These are phyloP conservation scores for Eupithecia tripunctaria DNA, from an alignment of 2,888 invertebrate genomes.

Conservation along the genomic window DNA sequence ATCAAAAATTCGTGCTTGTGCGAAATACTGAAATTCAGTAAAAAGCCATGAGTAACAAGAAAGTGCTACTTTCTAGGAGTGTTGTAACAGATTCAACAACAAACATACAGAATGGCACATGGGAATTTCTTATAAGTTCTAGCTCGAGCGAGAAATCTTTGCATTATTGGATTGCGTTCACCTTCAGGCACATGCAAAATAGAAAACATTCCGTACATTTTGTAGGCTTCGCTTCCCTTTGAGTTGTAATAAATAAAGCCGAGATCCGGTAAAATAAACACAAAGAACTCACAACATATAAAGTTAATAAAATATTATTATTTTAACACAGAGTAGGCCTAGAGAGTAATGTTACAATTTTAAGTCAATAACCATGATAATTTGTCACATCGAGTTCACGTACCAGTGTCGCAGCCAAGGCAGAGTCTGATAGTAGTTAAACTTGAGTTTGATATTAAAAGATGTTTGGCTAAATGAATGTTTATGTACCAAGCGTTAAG, in stretches of 20 bases:
- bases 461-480: slow-evolving; percentile 9
- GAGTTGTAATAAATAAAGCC: slow-evolving; percentile 19
- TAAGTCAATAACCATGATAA: background rate
- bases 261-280: slow-evolving; percentile 16
- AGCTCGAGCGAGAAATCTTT: slow-evolving; percentile 10
- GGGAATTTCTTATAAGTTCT: slow-evolving; percentile 4
- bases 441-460: background rate
- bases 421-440: background rate
- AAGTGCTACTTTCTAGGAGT: background rate
- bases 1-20: background rate
- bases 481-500: slow-evolving; percentile 36
- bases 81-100: background rate
- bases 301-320: too few species aligned
- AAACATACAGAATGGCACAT: background rate
- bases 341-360: background rate
- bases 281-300: slow-evolving; percentile 8
- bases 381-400: background rate
- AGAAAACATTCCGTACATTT: slow-evolving; percentile 20
- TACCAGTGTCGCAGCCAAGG: background rate
- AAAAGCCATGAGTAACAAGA: background rate
- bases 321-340: background rate
- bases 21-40: background rate
- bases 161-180: slow-evolving; percentile 31
- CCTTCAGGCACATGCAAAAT: slow-evolving; percentile 23
- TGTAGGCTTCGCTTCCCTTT: slow-evolving; percentile 26